These are phyloP conservation scores for Reticulitermes speratus DNA, from an alignment of 1,140 invertebrate species.

Conservation along the genomic window DNA sequence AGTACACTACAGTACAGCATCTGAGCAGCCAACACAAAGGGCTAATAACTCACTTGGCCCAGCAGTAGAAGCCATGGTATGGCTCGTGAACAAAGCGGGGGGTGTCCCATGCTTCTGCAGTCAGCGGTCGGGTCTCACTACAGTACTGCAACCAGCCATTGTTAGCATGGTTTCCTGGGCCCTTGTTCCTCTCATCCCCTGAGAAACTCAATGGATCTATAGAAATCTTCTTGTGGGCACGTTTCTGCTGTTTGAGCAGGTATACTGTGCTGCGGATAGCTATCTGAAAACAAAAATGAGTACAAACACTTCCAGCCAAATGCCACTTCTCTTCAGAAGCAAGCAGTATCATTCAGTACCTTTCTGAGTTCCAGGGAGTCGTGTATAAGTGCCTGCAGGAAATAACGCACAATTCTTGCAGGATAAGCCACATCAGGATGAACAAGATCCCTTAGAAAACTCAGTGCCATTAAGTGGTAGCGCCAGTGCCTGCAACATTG, in stretches of 20 bases:
- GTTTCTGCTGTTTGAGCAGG: slow-evolving; percentile 76
- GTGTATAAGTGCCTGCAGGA: slow-evolving; percentile 67
- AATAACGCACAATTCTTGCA: slow-evolving; percentile 61
- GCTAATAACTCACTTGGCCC: slow-evolving; percentile 63
- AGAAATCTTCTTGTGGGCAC: slow-evolving; percentile 60
- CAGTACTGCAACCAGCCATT: slow-evolving; percentile 77
- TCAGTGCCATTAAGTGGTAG: slow-evolving; percentile 70
- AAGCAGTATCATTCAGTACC: slow-evolving; percentile 43
- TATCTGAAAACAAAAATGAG: slow-evolving; percentile 46
- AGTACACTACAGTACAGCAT: slow-evolving; percentile 15
- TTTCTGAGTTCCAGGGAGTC: slow-evolving; percentile 76
- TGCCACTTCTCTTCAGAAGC: neutral
- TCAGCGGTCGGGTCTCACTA: slow-evolving; percentile 56
- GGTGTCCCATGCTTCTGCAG: slow-evolving; percentile 72
- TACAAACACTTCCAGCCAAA: neutral
- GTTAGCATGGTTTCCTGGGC: slow-evolving; percentile 62
- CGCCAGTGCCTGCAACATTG: slow-evolving; percentile 70
- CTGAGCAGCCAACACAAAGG: neutral
- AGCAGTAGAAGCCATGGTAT: slow-evolving; percentile 75
- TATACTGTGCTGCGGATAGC: slow-evolving; percentile 62
- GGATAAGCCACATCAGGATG: slow-evolving; percentile 69
- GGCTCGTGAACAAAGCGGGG: slow-evolving; percentile 66
- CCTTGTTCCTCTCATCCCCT: slow-evolving; percentile 43
- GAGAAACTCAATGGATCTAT: slow-evolving; percentile 51
- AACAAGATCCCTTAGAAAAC: slow-evolving; percentile 68